phyloP scores from a whole-genome alignment of 2,113 vertebrate species.

The Odocoileus virginianus region DNA sequence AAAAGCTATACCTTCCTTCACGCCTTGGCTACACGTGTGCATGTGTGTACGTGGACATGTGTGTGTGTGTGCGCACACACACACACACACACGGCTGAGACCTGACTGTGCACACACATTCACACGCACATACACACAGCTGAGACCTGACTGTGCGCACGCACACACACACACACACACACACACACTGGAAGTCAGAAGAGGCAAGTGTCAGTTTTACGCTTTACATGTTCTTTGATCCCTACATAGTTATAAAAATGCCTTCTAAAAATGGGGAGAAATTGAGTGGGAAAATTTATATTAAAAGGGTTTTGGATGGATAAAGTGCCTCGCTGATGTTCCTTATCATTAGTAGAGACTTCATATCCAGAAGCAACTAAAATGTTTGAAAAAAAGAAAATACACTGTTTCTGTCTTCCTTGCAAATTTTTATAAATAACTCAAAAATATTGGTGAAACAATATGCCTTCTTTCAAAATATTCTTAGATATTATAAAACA shows the following conservation, averaged over 20 bases:
- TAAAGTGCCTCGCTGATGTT: not conserved
- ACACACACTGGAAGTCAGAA: not conserved
- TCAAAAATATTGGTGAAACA: not conserved
- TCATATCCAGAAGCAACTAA: not conserved
- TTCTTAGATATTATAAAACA: not conserved
- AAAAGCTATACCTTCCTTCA: not conserved
- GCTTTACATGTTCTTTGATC: not conserved
- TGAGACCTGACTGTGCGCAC: not conserved
- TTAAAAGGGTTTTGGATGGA: not conserved
- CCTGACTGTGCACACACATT: too few species aligned
- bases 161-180: not conserved
- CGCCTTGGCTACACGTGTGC: not conserved
- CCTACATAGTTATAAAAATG: not conserved
- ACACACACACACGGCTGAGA: not conserved
- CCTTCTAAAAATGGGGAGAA: not conserved
- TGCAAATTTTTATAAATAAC: not conserved
- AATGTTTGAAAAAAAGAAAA: not conserved
- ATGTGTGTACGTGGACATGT: not conserved
- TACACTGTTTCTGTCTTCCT: fast-evolving
- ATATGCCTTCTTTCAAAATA: not conserved
- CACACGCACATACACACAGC: too few species aligned
- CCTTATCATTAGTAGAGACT: not conserved
- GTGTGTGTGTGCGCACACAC: not conserved
- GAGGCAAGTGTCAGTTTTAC: not conserved
- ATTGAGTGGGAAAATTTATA: not conserved